Base-by-base conservation (phyloP, 2,888 invertebrate genomes). In the Ochropleura leucogaster region DNA sequence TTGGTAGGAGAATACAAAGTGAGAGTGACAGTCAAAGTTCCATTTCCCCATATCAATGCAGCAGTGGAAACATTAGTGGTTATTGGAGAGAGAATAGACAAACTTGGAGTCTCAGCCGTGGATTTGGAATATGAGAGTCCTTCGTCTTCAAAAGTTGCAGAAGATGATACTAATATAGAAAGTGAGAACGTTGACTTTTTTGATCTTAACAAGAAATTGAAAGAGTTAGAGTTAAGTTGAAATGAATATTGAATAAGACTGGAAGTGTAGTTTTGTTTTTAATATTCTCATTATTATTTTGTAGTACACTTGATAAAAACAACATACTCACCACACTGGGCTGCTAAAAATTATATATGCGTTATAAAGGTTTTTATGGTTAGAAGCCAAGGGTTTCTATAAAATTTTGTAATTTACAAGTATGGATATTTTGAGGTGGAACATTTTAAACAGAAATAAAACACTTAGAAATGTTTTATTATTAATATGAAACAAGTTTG, bases 31-130 rank as follows among this genome's bases (percentile, higher is more conserved):
- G 63, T 83, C 0, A 73, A 76, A 63, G 66, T 91, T 0, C 89
- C 90, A 1, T 74, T 90, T 18, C 90, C 89, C 30, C 80, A 90
- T 65, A 73, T 76, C 7, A 90, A 90, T 79, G 74, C 84, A 9
- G 63, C 73, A 6, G 69, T 82, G 1, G 84, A 89, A 53, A 78
- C 89, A 47, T 90, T 90, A 46, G 81, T 91, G 55, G 85, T 88
- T 7, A 86, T 91, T 59, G 88, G 89, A 10, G 83, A 87, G 46
- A 60, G 64, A 68, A 51, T 44, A 60, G n/a, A 51, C 14, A 16
- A 16, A 7, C 18, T 55, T 12, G 53, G 68, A 42, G 72, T 62
- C 3, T 18, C 44, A 59, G 49, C 63, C 1, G n/a, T 64, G 12
- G 57, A 40, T 7, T 7, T 40, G 40, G 60, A 40, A 40, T n/a